A percentile compares a stretch with the other conserved stretches of the same genome.
Evolutionary conservation across 1,140 invertebrate genomes (phyloP).

Genomic region (Euschistus heros): DNA sequence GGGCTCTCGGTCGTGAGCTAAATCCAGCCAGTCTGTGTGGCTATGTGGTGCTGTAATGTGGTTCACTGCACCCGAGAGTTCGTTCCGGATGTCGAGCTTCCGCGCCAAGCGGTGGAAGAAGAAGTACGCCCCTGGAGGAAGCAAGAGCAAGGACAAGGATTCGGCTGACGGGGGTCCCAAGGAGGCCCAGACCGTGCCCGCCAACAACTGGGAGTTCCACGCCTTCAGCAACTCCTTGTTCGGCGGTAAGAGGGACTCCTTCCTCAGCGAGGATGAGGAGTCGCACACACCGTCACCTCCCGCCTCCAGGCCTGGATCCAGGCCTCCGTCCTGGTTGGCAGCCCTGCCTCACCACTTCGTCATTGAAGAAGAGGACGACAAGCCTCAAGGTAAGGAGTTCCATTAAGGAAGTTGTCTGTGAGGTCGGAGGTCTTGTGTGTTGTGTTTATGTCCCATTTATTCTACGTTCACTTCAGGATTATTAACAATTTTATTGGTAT

Average conservation of each 20-base stretch:
- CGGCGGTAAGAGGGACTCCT: slow-evolving; percentile 25
- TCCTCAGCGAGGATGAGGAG: slow-evolving; percentile 14
- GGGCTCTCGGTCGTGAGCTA: background rate
- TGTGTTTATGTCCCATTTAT: too few species aligned
- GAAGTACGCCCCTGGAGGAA: slow-evolving; percentile 33
- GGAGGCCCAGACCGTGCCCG: slow-evolving; percentile 20
- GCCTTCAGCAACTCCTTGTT: slow-evolving; percentile 33
- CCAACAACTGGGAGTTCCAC: slow-evolving; percentile 38
- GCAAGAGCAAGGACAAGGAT: slow-evolving; percentile 18
- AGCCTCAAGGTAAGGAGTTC: background rate
- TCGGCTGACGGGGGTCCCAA: slow-evolving; percentile 10
- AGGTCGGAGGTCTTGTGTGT: too few species aligned
- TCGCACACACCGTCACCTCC: slow-evolving; percentile 23
- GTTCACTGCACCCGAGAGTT: slow-evolving; percentile 31
- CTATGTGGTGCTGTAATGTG: slow-evolving; percentile 30
- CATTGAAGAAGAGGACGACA: slow-evolving; percentile 27
- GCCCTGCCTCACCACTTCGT: slow-evolving; percentile 30
- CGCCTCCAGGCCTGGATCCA: slow-evolving; percentile 25
- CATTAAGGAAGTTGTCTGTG: too few species aligned
- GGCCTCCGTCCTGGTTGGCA: slow-evolving; percentile 30
- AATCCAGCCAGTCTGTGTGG: slow-evolving; percentile 1
- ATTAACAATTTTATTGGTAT: too few species aligned
- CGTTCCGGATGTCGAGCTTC: slow-evolving; percentile 37
- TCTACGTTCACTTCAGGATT: too few species aligned
- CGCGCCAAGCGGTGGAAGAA: slow-evolving; percentile 35